Conservation (phyloP, 2,797 vertebrate genomes). For the Ctenopoma kingsleyae region DNA sequence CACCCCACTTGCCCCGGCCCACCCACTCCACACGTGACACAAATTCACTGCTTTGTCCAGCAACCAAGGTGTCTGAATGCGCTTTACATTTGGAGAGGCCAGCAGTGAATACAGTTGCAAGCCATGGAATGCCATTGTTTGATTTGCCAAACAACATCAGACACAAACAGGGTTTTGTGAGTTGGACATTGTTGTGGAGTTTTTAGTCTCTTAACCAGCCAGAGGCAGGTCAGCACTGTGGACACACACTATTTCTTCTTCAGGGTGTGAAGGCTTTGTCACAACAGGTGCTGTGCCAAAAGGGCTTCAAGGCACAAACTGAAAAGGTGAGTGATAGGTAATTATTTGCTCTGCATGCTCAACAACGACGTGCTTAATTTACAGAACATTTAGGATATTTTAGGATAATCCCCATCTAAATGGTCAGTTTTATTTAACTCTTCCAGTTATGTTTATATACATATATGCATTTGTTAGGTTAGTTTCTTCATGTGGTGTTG, state of each 20-base stretch:
- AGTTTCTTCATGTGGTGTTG: neutral
- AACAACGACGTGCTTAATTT: no score
- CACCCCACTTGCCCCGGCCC: constrained; percentile 56
- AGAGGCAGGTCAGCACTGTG: constrained; percentile 43
- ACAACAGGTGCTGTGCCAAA: constrained; percentile 27
- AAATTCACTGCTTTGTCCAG: constrained; percentile 71
- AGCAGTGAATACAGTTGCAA: constrained; percentile 84
- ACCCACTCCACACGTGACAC: constrained; percentile 58
- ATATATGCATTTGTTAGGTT: no score
- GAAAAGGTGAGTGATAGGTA: constrained; percentile 66
- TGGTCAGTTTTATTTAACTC: no score
- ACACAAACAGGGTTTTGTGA: constrained; percentile 79
- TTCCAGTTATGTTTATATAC: no score
- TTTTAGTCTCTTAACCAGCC: constrained; percentile 43
- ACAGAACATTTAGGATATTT: neutral
- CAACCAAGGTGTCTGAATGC: constrained; percentile 74
- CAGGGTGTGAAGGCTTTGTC: constrained; percentile 49
- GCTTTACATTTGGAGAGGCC: constrained; percentile 69
- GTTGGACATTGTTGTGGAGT: constrained; percentile 42
- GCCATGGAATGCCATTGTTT: constrained; percentile 86
- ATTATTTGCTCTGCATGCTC: neutral
- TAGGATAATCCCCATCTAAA: no score
- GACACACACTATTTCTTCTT: constrained; percentile 30
- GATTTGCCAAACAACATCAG: constrained; percentile 78
- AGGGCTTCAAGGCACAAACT: constrained; percentile 39